Evolutionary conservation across 2,113 vertebrate genomes (phyloP).

Genomic region (Corythornis vintsioides): DNA sequence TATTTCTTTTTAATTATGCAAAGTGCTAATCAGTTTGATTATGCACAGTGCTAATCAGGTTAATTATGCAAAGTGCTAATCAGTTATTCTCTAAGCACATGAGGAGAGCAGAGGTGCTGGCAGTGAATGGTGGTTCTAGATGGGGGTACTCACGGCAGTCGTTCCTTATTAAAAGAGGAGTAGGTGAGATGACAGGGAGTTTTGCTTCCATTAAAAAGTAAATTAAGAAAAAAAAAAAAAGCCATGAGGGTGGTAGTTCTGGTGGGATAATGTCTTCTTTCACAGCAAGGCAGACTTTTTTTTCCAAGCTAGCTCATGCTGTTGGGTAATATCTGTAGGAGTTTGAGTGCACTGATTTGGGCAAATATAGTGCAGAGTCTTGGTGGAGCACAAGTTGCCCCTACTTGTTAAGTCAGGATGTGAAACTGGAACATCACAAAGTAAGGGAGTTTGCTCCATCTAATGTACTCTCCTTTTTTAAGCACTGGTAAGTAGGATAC

Average conservation of each 20-base stretch:
- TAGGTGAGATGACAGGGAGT: conserved; percentile 75
- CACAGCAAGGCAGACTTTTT: conserved; percentile 68
- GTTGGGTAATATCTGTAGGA: conserved; percentile 67
- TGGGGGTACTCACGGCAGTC: conserved; percentile 85
- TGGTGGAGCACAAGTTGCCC: conserved; percentile 52
- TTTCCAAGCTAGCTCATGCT: conserved; percentile 55
- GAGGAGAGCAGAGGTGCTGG: conserved; percentile 86
- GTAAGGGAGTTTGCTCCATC: conserved; percentile 45
- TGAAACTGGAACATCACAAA: conserved; percentile 57
- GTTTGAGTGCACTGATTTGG: conserved; percentile 70
- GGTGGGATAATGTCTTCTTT: conserved; percentile 50
- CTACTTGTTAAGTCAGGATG: conserved; percentile 22
- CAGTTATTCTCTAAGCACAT: conserved; percentile 86
- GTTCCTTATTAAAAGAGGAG: conserved; percentile 80
- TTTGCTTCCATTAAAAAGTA: conserved; percentile 72
- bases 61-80: conserved; percentile 91
- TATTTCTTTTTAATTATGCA: conserved; percentile 90
- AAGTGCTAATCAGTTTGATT: conserved; percentile 91
- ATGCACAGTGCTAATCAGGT: conserved; percentile 90
- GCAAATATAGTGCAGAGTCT: conserved; percentile 41
- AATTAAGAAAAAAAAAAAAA: conserved; percentile 31
- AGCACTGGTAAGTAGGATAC: background rate
- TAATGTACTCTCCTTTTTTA: conserved; percentile 41
- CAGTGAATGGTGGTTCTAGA: conserved; percentile 81
- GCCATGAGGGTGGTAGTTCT: conserved; percentile 55